Conservation (phyloP, 2,113 vertebrate species). For the Crocuta crocuta region DNA sequence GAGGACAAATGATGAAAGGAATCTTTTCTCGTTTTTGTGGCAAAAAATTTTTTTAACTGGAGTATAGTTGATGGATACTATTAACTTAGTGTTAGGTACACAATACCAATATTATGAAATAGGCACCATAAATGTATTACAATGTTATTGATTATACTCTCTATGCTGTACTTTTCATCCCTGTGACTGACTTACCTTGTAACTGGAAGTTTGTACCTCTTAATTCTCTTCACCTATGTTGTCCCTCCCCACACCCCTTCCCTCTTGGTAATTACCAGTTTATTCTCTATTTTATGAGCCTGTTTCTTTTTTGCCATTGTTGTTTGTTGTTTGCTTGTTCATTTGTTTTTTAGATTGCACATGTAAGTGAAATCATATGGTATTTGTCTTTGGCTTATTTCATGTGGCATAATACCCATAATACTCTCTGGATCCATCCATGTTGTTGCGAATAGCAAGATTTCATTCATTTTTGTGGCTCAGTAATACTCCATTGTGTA, state of each 20-base stretch:
- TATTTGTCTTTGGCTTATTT: neutral
- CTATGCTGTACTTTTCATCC: neutral
- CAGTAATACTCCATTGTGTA: neutral
- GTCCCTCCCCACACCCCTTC: neutral
- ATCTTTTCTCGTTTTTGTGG: neutral
- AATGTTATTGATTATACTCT: neutral
- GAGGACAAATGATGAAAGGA: constrained; percentile 24
- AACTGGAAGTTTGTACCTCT: neutral
- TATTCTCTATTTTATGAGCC: neutral
- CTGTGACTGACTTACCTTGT: neutral
- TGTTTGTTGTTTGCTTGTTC: neutral
- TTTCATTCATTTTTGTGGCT: neutral
- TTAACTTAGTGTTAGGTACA: neutral
- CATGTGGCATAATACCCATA: neutral
- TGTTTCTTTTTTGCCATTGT: neutral
- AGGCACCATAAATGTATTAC: neutral
- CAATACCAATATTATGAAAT: neutral
- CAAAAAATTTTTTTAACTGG: neutral
- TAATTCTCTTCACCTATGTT: neutral
- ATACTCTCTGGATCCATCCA: neutral
- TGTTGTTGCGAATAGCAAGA: neutral
- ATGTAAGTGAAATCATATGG: neutral
- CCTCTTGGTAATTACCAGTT: neutral
- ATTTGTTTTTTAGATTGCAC: neutral
- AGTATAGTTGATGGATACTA: neutral